Conservation (phyloP, 2,888 invertebrate genomes). For the Hypselothyrea guttata region DNA sequence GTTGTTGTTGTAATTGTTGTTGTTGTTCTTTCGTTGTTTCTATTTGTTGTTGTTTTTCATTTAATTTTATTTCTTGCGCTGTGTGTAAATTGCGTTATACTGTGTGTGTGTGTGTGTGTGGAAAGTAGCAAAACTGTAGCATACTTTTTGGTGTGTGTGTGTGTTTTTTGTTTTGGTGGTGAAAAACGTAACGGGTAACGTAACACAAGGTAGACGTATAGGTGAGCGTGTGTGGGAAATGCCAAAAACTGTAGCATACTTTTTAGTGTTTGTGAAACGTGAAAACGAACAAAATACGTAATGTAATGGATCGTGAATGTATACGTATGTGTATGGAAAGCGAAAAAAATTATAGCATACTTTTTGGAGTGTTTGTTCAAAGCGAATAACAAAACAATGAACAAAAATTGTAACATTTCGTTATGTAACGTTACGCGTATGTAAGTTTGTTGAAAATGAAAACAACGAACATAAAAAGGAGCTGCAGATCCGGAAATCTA, state of each 20-base stretch:
- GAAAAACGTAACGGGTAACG: conserved; percentile 27
- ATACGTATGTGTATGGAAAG: conserved; percentile 19
- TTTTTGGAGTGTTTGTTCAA: too few relatives aligned
- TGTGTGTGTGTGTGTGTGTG: conserved; percentile 14
- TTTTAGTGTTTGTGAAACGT: too few relatives aligned
- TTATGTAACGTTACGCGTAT: too few relatives aligned
- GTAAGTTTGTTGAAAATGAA: too few relatives aligned
- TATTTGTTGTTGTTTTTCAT: conserved; percentile 12
- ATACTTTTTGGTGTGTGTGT: conserved; percentile 6
- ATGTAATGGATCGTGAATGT: too few relatives aligned
- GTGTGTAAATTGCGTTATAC: conserved; percentile 17
- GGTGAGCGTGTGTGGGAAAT: conserved; percentile 1
- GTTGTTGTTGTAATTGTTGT: conserved; percentile 22
- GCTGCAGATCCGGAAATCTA: too few relatives aligned
- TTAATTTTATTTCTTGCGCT: conserved; percentile 12
- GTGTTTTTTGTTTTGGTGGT: too few relatives aligned
- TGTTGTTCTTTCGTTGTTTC: conserved; percentile 17
- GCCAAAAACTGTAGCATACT: neutral
- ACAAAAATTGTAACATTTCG: too few relatives aligned
- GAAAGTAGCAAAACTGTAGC: neutral
- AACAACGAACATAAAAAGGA: too few relatives aligned
- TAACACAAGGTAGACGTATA: conserved; percentile 31
- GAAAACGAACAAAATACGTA: too few relatives aligned
- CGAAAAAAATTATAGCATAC: conserved; percentile 32
- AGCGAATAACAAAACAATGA: too few relatives aligned